These are phyloP conservation scores for Egretta garzetta DNA, from an alignment of 2,113 vertebrate species.

Conservation along the genomic window DNA sequence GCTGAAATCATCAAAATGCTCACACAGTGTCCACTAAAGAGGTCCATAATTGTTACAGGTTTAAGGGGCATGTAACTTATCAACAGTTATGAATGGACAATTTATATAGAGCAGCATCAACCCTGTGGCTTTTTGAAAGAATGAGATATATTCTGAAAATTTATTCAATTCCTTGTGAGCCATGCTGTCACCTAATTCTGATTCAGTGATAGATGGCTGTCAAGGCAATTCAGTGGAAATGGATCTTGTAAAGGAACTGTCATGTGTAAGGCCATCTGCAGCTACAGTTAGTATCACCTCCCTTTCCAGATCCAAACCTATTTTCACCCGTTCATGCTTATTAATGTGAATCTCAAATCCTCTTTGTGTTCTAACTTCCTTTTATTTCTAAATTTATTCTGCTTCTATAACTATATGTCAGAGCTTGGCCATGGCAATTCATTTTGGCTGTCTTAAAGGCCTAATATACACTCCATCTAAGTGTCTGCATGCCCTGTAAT, in stretches of 20 bases:
- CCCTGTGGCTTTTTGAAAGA: not conserved
- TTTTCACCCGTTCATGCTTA: slow-evolving; percentile 1
- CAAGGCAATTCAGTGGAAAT: slow-evolving; percentile 1
- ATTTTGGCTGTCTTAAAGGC: not conserved
- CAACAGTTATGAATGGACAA: not conserved
- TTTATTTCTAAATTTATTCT: not conserved
- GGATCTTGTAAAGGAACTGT: slow-evolving; percentile 1
- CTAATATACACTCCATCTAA: not conserved
- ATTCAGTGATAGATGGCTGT: slow-evolving; percentile 41
- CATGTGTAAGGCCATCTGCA: not conserved
- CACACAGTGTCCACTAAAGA: not conserved
- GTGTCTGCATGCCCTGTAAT: not conserved
- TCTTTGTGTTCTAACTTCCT: not conserved
- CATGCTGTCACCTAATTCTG: slow-evolving; percentile 10
- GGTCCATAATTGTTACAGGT: not conserved
- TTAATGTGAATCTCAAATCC: not conserved
- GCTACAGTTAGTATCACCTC: not conserved
- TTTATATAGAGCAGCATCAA: not conserved
- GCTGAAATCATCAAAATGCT: not conserved
- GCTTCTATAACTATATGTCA: not conserved
- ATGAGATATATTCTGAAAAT: not conserved
- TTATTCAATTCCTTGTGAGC: not conserved
- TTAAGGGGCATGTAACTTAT: not conserved
- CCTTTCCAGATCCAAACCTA: not conserved
- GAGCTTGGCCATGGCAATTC: not conserved